phyloP scores from a whole-genome alignment of 1,140 invertebrate species.

The Alviniconcha marisindica region DNA sequence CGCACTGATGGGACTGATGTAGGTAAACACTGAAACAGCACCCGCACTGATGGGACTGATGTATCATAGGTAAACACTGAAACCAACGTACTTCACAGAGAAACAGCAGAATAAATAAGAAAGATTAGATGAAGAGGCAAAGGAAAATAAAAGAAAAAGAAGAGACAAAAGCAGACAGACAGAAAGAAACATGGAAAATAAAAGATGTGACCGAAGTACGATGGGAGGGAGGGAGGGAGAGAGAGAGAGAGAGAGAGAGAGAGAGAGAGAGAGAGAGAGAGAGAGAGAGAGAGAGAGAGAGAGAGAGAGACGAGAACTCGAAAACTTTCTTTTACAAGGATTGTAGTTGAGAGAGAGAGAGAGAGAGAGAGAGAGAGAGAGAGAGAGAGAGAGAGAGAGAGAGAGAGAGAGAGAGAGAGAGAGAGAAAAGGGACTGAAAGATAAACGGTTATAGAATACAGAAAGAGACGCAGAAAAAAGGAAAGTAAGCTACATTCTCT shows the following conservation, averaged over 20 bases:
- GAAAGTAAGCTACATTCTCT: no score
- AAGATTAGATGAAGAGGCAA: no score
- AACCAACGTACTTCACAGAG: no score
- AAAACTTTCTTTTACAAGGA: not conserved
- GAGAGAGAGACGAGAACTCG: not conserved
- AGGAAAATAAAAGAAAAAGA: no score
- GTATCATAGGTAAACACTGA: no score
- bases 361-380: conserved; percentile 14
- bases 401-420: not conserved
- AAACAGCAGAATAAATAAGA: no score
- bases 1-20: no score
- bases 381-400: conserved; percentile 4
- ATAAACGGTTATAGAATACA: no score
- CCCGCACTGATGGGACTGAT: no score
- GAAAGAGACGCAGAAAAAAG: no score
- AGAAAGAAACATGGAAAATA: not conserved
- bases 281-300: not conserved
- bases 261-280: not conserved
- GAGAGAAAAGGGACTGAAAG: not conserved
- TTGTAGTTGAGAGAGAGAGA: not conserved
- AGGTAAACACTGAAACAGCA: no score
- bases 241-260: conserved; percentile 5
- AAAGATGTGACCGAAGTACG: not conserved
- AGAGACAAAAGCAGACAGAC: not conserved
- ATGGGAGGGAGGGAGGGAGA: not conserved